Evolutionary conservation across 2,888 invertebrate species (phyloP), one percentile per base, ranked within the genome.

Genomic region (Leucophenga montana): DNA sequence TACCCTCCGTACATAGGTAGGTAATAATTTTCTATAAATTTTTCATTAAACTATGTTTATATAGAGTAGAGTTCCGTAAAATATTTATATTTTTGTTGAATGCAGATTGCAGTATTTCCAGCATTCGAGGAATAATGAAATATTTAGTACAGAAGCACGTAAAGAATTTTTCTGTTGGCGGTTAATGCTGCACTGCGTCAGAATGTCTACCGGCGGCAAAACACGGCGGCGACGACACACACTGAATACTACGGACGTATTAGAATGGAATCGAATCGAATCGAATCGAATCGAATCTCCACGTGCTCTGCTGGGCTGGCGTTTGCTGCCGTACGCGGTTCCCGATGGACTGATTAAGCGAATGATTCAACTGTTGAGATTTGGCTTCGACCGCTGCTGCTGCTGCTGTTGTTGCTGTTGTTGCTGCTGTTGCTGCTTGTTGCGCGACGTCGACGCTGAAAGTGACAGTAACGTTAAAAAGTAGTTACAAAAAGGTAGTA

Each of bases 241-340:
- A 59, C 50, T 62, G 13, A 48, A 27, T 22, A 18, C 65, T 22
- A 18, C 65, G 31, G 53, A 50, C 50, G 16, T 70, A 71, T 77
- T 74, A 71, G 74, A 84, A 84, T 84, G n/a, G n/a, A n/a, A 83
- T 85, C 82, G 85, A 84, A 84, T 85, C 84, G 80, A 77, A 79
- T 78, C 79, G n/a, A n/a, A 83, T 85, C 82, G 85, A 84, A 84
- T 85, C 84, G 80, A 77, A 79, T 78, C 79, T 82, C 79, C 72
- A 75, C 76, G 75, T 82, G 53, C 48, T 27, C 44, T 33, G 69
- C 53, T 50, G 44, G 64, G 78, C 11, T 46, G 67, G 22, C 20
- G 16, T 39, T 67, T 44, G 57, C 67, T 64, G 67, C 57, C 22
- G 20, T 44, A 27, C 56, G 54, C 54, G 67, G 56, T 67, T 56